Evolutionary conservation across 2,797 vertebrate genomes (phyloP).

Genomic region (Alcedo atthis): DNA sequence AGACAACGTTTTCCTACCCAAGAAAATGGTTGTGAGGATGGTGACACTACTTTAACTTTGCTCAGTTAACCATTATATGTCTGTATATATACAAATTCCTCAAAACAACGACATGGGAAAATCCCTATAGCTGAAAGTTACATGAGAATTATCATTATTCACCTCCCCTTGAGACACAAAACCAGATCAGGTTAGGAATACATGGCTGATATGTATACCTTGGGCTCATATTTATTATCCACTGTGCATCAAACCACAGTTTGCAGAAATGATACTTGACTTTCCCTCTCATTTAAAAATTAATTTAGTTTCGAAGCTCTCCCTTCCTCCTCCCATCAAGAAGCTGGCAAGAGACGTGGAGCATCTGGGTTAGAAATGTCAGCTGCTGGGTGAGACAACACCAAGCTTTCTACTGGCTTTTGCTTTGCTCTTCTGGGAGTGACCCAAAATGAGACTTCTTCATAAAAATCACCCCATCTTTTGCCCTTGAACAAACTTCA

Average conservation of each 20-base stretch:
- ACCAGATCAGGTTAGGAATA: not conserved
- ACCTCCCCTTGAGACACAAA: not conserved
- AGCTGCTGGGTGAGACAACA: not conserved
- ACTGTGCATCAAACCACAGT: not conserved
- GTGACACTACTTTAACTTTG: not conserved
- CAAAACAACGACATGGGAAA: not conserved
- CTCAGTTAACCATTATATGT: not conserved
- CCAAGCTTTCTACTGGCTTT: not conserved
- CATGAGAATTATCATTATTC: not conserved
- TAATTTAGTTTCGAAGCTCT: not conserved
- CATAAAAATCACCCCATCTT: not conserved
- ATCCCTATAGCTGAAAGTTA: not conserved
- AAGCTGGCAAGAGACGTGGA: conserved; percentile 7
- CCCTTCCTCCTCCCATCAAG: not conserved
- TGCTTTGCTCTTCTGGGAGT: conserved; percentile 21
- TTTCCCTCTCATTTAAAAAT: not conserved
- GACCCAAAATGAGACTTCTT: conserved; percentile 17
- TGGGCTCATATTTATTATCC: not conserved
- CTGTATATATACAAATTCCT: not conserved
- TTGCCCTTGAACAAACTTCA: conserved; percentile 41
- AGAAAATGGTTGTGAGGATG: not conserved
- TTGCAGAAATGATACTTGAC: not conserved
- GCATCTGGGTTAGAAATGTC: conserved; percentile 27
- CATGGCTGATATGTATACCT: not conserved
- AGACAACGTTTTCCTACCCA: not conserved